Base-by-base conservation (phyloP, 2,113 vertebrate species). In the Brachypteracias leptosomus region DNA sequence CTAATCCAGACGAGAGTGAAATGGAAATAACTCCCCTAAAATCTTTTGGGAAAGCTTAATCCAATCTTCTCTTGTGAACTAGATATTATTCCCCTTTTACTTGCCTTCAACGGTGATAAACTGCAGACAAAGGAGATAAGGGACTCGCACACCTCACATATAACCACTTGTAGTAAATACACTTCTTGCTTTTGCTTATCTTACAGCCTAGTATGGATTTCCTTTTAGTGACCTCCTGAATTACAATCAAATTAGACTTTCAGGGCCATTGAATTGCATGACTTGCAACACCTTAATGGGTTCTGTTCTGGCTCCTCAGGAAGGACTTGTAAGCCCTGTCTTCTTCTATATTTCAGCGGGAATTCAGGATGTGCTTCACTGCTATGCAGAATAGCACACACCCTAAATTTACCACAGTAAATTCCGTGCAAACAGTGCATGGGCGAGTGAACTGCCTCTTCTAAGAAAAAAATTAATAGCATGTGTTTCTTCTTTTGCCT, bases 181-280 rank as follows among this genome's bases (percentile, higher is more conserved):
- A 57, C 80, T 81, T 75, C 80, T 85, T 14, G 1, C 84, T 80
- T 81, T 46, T 29, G 11, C 94, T 97, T 97, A 96, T 95, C 94
- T 89, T 62, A 22, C 65, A 91, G 89, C 78, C 81, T 65, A 40
- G 49, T 89, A 96, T 95, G 85, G 87, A 93, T 97, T 97, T 96
- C 94, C 94, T 96, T 89, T 96, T 95, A 96, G 91, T 13, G 92
- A 89, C 80, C 94, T 95, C 82, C 89, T 85, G 91, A 97, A 93
- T 95, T 89, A 95, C 95, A 96, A 93, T 91, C 91, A 96, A 91
- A 93, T 95, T 97, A 96, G 58, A 29, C 88, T 97, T 94, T 9
- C 54, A 91, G 77, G 76, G 92, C 90, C 79, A 71, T 16, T 85
- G 93, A 90, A 89, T 10, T 89, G 94, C 93, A 65, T 46, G 66